Evolutionary conservation across 2,113 vertebrate genomes (phyloP), one percentile per base, ranked within the genome.

Genomic region (Burhinus bistriatus): DNA sequence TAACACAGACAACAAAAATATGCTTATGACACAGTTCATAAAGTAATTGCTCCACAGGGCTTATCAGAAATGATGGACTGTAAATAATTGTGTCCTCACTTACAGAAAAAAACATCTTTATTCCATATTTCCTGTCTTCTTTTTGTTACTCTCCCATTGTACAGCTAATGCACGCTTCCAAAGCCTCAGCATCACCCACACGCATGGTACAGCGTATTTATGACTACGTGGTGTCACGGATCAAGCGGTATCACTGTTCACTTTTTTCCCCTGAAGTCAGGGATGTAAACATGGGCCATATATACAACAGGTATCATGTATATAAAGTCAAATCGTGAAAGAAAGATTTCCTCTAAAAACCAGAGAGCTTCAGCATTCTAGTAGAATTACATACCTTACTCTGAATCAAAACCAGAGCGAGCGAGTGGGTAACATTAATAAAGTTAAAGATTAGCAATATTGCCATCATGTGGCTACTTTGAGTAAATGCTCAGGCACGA

Each of bases 381-480:
- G 45, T 14, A 77, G 82, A 90, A 36, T 38, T 72, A 52, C 79
- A 18, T 47, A 26, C 59, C 38, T 79, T 5, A 30, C 1, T 38
- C 19, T 7, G 87, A 87, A 55, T 25, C 22, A 22, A 32, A 89
- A 42, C 2, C 75, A 64, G 71, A 89, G 72, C 51, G 6, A 70
- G 71, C 15, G 22, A 87, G 59, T 30, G 40, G 49, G 64, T 27
- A 2, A 25, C 7, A 34, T 0, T 44, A 61, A 15, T 34, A 5
- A 58, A 95, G 40, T 93, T 85, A 91, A 97, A 90, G 58, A 95
- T 96, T 70, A 80, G 93, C 97, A 95, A 95, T 45, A 91, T 96
- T 97, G 95, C 97, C 96, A 97, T 97, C 97, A 62, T 95, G 96
- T 94, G 97, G 97, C 82, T 97, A 51, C 66, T 80, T 12, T 9